Conservation (phyloP, 2,888 invertebrate species). For the Branchellion lobata region DNA sequence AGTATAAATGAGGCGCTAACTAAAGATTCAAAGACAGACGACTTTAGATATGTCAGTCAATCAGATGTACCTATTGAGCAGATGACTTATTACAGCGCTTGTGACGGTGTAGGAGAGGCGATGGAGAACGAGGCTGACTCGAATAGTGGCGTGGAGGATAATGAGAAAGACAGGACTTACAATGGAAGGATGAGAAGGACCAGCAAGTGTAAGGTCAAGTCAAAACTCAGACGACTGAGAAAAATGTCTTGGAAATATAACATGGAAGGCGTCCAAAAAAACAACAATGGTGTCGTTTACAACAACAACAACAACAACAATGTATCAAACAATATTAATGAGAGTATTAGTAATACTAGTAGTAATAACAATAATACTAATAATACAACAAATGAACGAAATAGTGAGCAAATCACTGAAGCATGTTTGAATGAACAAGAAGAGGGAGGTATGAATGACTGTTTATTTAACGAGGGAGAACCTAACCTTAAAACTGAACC, state of each 20-base stretch:
- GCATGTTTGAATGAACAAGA: neutral
- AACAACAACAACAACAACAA: neutral
- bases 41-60: neutral
- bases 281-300: neutral
- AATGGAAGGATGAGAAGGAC: neutral
- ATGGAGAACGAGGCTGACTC: neutral
- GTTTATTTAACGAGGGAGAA: neutral
- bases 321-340: too few relatives aligned
- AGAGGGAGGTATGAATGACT: too few relatives aligned
- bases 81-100: neutral
- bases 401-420: neutral
- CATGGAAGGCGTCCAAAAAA: neutral
- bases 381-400: neutral
- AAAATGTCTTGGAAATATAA: neutral
- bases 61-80: neutral
- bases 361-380: conserved; percentile 1
- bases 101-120: neutral
- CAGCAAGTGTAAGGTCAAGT: neutral
- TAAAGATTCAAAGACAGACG: conserved; percentile 20
- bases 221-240: neutral
- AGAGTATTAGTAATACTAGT: too few relatives aligned
- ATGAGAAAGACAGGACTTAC: neutral
- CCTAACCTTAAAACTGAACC: conserved; percentile 15
- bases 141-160: neutral
- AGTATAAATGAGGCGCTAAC: conserved; percentile 41